Base-by-base conservation (phyloP, 2,888 invertebrate species). In the Oxycera nigricornis region DNA sequence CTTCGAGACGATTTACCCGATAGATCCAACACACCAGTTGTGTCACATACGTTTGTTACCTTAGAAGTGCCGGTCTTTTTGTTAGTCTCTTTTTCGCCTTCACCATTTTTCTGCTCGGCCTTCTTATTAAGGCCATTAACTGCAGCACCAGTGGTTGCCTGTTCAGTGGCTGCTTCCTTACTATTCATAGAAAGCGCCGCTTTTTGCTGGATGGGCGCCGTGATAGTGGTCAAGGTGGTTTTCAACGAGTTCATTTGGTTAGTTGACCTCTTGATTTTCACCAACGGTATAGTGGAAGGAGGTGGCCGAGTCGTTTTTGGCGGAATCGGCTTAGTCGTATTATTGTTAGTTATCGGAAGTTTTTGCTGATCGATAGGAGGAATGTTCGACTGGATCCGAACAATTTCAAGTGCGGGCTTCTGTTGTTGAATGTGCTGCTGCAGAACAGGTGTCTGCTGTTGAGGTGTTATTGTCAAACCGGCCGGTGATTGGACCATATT, bases 281-380 rank as follows among this genome's bases (percentile, higher is more conserved):
- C 87, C 77, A 88, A 78, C 0, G 88, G 87, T 46, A 88, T 87
- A 1, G 88, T 88, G 6, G 88, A 86, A 24, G 88, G 88, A 74
- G 87, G 87, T 2, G 88, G 86, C 73, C 88, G 80, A 6, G 79
- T 78, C 4, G 79, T 78, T 79, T 86, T 87, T 4, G 81, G 79
- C 55, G 79, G 74, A 22, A 76, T 81, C 7, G 76, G 76, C 61
- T 79, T 79, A 2, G 72, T 73, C 9, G 78, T 67, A 24, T 75
- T 76, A 26, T 76, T 76, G 35, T 74, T 76, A 3, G 74, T 77
- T n/a, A 77, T 28, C 3, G 73, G 30, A 2, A 75, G 4, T 1
- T 70, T 65, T 70, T 78, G 77, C 41, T 77, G 77, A 52, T 79
- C 78, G 28, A 76, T 72, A n/a, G 78, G 65, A 3, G 80, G 79